phyloP scores from a whole-genome alignment of 2,797 vertebrate species.

The Eidolon dupreanum region DNA sequence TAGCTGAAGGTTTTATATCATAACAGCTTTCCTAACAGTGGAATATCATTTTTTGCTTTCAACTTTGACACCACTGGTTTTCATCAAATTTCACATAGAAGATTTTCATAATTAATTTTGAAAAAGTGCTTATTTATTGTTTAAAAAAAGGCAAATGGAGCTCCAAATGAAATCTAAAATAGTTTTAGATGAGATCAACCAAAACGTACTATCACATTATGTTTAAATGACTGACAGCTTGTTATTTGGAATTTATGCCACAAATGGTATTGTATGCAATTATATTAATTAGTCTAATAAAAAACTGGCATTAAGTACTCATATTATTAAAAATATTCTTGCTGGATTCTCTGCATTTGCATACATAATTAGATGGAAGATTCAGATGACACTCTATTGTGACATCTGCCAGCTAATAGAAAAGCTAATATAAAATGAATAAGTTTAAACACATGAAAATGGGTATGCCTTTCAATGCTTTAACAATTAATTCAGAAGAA shows the following conservation, averaged over 20 bases:
- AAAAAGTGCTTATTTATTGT: conserved; percentile 26
- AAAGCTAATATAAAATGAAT: conserved; percentile 77
- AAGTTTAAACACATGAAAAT: conserved; percentile 76
- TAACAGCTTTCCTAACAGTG: neutral
- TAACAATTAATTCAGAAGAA: conserved; percentile 56
- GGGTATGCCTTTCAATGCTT: conserved; percentile 23
- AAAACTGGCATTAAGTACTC: conserved; percentile 39
- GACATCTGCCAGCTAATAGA: conserved; percentile 73
- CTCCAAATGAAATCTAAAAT: conserved; percentile 37
- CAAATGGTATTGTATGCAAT: conserved; percentile 46
- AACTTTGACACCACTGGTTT: conserved; percentile 68
- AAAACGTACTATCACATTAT: neutral
- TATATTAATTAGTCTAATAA: conserved; percentile 71
- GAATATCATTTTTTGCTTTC: conserved; percentile 49
- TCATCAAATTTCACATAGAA: conserved; percentile 67
- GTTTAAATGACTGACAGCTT: conserved; percentile 40
- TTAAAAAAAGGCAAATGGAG: neutral
- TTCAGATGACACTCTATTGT: conserved; percentile 67
- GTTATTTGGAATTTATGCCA: conserved; percentile 64
- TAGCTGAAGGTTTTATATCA: conserved; percentile 49
- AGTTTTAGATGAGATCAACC: conserved; percentile 6
- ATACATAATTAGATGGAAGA: conserved; percentile 70
- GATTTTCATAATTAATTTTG: conserved; percentile 21
- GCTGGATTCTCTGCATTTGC: conserved; percentile 59
- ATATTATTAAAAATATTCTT: conserved; percentile 67